Conservation (phyloP, 2,888 invertebrate genomes). For the Eilema caniola region DNA sequence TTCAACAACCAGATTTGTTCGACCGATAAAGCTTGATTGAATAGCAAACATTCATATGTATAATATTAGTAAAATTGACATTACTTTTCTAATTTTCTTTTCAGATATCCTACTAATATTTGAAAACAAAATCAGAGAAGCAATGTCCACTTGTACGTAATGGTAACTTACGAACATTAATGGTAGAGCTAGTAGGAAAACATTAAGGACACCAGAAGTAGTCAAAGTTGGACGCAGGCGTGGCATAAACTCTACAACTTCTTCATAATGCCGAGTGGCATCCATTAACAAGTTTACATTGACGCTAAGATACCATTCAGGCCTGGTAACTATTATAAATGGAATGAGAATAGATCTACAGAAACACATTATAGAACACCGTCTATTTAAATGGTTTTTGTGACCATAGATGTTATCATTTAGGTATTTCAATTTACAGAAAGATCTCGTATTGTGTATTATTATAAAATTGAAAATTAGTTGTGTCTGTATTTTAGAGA, state of each 20-base stretch:
- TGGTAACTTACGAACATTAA: slow-evolving; percentile 16
- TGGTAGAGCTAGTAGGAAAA: slow-evolving; percentile 63
- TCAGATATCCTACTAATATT: too few relatives aligned
- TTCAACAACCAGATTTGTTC: too few relatives aligned
- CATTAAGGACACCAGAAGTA: slow-evolving; percentile 72
- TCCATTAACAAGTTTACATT: slow-evolving; percentile 74
- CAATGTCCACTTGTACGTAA: slow-evolving; percentile 25
- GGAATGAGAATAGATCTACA: slow-evolving; percentile 5
- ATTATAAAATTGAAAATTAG: too few relatives aligned
- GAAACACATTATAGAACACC: neutral
- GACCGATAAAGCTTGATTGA: too few relatives aligned
- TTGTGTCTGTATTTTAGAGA: too few relatives aligned
- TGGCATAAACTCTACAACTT: slow-evolving; percentile 66
- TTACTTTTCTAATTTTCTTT: too few relatives aligned
- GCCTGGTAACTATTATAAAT: slow-evolving; percentile 21
- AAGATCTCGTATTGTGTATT: neutral
- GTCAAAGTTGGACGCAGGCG: slow-evolving; percentile 67
- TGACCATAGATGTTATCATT: too few relatives aligned
- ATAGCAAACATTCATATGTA: too few relatives aligned
- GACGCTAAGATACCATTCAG: slow-evolving; percentile 23
- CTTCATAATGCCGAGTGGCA: slow-evolving; percentile 68
- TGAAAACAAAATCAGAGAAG: too few relatives aligned
- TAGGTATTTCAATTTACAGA: neutral
- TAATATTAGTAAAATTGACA: too few relatives aligned
- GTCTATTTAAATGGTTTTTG: too few relatives aligned